These are phyloP conservation scores for Leucoma salicis DNA, from an alignment of 2,888 invertebrate species.

Conservation along the genomic window DNA sequence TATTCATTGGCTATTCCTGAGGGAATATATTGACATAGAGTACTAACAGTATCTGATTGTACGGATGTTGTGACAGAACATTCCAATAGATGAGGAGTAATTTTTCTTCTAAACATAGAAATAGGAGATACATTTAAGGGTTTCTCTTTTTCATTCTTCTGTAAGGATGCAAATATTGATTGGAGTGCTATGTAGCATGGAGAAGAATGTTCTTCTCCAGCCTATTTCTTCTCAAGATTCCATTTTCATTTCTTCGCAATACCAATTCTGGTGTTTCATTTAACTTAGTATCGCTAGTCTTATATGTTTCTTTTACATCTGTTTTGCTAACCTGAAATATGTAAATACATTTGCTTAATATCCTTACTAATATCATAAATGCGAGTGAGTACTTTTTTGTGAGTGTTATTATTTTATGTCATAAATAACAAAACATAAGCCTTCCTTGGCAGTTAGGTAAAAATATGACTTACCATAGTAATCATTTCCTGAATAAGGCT, in stretches of 20 bases:
- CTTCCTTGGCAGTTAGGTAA: neutral
- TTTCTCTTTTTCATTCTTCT: slow-evolving; percentile 5
- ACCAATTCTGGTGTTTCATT: slow-evolving; percentile 5
- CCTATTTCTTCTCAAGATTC: slow-evolving; percentile 18
- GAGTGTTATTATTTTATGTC: too few relatives aligned
- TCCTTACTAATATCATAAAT: too few relatives aligned
- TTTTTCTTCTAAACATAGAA: slow-evolving; percentile 20
- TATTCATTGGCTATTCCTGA: slow-evolving; percentile 44
- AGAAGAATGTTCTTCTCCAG: slow-evolving; percentile 34
- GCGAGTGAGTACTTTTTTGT: too few relatives aligned
- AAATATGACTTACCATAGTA: slow-evolving; percentile 39
- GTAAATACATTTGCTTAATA: neutral
- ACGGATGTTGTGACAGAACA: neutral
- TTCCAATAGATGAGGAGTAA: neutral
- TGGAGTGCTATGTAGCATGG: slow-evolving; percentile 51
- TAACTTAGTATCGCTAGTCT: slow-evolving; percentile 1
- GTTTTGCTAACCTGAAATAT: slow-evolving; percentile 44
- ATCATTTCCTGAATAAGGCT: slow-evolving; percentile 53
- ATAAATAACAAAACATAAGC: neutral
- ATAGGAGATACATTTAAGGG: neutral
- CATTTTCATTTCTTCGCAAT: neutral
- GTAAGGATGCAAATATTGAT: slow-evolving; percentile 38
- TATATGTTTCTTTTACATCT: slow-evolving; percentile 12
- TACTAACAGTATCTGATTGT: neutral
- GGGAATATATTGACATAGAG: slow-evolving; percentile 36